Evolutionary conservation across 2,113 vertebrate species (phyloP), one percentile per base, ranked within the genome.

Genomic region (Ptychochromis oligacanthus): DNA sequence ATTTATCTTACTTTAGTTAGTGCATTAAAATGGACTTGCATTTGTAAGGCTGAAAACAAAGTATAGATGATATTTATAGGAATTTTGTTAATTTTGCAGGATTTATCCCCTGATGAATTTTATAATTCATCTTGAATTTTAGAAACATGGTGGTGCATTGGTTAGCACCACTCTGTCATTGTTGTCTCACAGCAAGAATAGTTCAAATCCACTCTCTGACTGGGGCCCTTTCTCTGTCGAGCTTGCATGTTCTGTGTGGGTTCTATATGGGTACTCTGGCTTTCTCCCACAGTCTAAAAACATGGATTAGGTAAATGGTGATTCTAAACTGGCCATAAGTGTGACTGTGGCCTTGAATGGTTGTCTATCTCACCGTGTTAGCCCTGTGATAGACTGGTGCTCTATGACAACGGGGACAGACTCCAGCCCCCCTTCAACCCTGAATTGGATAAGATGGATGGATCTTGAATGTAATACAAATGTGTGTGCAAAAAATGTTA

Each of bases 351-450:
- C 64, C 64, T 70, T 49, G 9, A 49, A 28, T 28, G 9, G 43
- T 20, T 28, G 64, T 12, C 64, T 70, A 4, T 31, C 28, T 31
- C 28, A 3, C 28, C 4, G 2, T 70, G 24, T 52, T 70, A 31
- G 43, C 65, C 49, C 17, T 52, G 43, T 52, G 65, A 70, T 52
- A 70, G 24, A 28, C 43, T 49, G 43, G 40, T 0, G 1, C 5
- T 15, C 40, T 0, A 0, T 28, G 40, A 49, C 46, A 49, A 40
- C 40, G 46, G 18, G 43, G 49, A 49, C 26, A 46, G 17, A 15
- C 0, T 67, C 22, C 40, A 6, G 22, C 15, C n/a, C n/a, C n/a
- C n/a, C n/a, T n/a, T n/a, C n/a, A 26, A 70, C 3, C 5, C 0
- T 49, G 9, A 49, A 3, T 12, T 49, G 43, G 6, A 49, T 70